Evolutionary conservation across 2,888 invertebrate genomes (phyloP).

Genomic region (Callimorpha dominula): DNA sequence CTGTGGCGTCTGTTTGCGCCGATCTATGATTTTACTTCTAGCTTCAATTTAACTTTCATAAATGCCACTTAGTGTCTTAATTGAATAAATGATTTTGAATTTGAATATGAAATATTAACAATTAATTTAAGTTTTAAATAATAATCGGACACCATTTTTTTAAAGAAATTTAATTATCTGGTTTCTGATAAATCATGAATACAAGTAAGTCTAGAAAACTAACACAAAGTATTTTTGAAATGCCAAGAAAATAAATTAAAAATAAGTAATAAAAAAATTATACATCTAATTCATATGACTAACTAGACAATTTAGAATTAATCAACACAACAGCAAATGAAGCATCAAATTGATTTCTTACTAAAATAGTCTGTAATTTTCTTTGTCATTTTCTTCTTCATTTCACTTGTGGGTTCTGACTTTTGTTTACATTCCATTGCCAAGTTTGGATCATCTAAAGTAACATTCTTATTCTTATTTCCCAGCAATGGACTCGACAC

Average conservation of each 20-base stretch:
- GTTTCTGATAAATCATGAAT: too few species aligned
- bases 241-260: not conserved
- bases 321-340: not conserved
- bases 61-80: too few species aligned
- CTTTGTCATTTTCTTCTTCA: constrained; percentile 69
- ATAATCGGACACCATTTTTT: too few species aligned
- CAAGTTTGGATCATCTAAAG: constrained; percentile 27
- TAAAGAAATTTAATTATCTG: too few species aligned
- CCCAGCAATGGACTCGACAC: constrained; percentile 55
- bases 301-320: not conserved
- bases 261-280: not conserved
- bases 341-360: constrained; percentile 61
- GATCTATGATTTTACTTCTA: too few species aligned
- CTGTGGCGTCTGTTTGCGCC: too few species aligned
- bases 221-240: too few species aligned
- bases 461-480: constrained; percentile 31
- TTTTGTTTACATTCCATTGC: constrained; percentile 46
- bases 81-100: too few species aligned
- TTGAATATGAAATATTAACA: too few species aligned
- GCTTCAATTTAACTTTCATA: too few species aligned
- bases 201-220: too few species aligned
- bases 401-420: constrained; percentile 59
- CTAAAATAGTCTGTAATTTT: constrained; percentile 82
- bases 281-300: not conserved
- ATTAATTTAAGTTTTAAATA: too few species aligned